Conservation (phyloP, 2,888 invertebrate genomes). For the Noctua pronuba region DNA sequence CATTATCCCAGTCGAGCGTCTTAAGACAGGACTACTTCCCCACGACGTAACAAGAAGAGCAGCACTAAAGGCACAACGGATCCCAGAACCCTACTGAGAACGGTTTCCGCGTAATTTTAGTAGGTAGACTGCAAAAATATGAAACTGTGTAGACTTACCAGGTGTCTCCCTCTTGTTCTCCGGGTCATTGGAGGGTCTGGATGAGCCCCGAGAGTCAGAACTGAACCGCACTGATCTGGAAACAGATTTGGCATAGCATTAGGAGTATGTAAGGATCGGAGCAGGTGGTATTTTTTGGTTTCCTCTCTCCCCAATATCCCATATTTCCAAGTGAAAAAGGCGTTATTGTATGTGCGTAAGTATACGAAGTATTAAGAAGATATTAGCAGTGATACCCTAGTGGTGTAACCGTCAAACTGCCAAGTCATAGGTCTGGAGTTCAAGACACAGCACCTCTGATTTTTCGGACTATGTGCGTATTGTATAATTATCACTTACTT, state of each 20-base stretch:
- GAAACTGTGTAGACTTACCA: slow-evolving; percentile 70
- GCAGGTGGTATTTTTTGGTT: background rate
- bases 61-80: background rate
- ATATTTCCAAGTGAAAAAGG: background rate
- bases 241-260: slow-evolving; percentile 32
- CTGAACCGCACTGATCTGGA: slow-evolving; percentile 88
- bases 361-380: background rate
- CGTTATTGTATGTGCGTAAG: background rate
- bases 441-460: too few species aligned
- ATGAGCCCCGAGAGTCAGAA: slow-evolving; percentile 85
- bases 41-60: background rate
- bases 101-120: background rate
- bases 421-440: background rate
- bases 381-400: background rate
- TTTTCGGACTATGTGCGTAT: too few species aligned
- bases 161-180: slow-evolving; percentile 84
- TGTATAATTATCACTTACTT: too few species aligned
- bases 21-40: background rate
- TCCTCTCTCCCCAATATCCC: too few species aligned
- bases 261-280: background rate
- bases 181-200: slow-evolving; percentile 77
- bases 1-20: too few species aligned
- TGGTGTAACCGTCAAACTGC: background rate
- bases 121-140: background rate
- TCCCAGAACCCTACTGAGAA: background rate